phyloP scores from a whole-genome alignment of 2,797 vertebrate species.

The Scyliorhinus canicula region DNA sequence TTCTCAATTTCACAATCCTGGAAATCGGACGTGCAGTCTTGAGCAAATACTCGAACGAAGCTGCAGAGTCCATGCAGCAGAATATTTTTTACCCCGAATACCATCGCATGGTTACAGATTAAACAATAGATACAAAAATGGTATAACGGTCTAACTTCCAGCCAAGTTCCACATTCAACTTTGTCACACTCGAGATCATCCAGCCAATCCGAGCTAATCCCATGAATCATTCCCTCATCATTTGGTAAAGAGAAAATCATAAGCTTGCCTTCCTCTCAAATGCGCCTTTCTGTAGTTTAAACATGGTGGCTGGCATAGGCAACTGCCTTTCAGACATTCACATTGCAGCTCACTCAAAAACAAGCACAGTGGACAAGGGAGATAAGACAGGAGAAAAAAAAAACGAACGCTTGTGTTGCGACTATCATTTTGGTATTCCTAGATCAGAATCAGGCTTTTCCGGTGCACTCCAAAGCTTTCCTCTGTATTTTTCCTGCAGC shows the following conservation, averaged over 20 bases:
- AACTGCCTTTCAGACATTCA: neutral
- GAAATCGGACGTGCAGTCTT: neutral
- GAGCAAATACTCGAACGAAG: neutral
- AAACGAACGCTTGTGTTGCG: neutral
- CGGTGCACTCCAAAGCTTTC: neutral
- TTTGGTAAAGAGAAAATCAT: neutral
- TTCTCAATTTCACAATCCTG: neutral
- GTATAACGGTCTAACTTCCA: neutral
- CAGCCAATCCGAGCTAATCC: neutral
- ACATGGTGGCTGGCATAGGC: neutral
- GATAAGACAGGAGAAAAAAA: neutral
- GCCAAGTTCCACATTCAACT: neutral
- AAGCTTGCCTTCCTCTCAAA: neutral
- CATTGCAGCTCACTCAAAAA: neutral
- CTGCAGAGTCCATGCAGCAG: neutral
- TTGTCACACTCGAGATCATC: neutral
- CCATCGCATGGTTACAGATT: neutral
- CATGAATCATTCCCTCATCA: neutral
- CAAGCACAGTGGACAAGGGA: neutral
- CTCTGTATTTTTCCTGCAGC: constrained; percentile 19
- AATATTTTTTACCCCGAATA: neutral
- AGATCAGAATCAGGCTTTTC: constrained; percentile 25
- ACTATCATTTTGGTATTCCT: neutral
- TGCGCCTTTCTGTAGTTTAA: neutral
- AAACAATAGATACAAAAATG: neutral